Conservation (phyloP, 1,140 invertebrate species). For the Euglossa dilemma region DNA sequence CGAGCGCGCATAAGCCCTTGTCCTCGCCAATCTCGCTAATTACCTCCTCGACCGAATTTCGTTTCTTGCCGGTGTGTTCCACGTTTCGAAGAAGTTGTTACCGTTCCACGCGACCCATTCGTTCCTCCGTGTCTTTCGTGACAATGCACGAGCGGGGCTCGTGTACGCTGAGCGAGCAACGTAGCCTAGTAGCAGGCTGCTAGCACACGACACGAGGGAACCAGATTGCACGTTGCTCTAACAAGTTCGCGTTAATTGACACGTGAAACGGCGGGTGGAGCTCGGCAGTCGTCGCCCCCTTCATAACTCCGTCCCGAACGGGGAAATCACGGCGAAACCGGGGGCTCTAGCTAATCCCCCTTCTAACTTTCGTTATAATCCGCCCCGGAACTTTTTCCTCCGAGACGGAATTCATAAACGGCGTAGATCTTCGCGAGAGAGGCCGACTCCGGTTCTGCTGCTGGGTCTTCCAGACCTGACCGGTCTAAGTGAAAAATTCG, state of each 20-base stretch:
- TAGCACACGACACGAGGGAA: neutral
- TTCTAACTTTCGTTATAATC: conserved; percentile 22
- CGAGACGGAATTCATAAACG: conserved; percentile 9
- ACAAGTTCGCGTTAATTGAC: conserved; percentile 43
- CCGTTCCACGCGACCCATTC: conserved; percentile 11
- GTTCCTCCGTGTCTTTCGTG: neutral
- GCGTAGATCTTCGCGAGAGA: neutral
- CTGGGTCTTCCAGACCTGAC: neutral
- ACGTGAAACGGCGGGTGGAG: neutral
- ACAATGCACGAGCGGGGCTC: neutral
- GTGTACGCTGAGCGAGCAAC: neutral
- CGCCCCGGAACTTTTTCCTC: neutral
- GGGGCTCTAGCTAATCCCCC: conserved; percentile 14
- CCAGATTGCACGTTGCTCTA: conserved; percentile 20
- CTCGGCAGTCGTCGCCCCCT: neutral
- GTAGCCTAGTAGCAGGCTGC: too few relatives aligned
- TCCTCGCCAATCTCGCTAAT: neutral
- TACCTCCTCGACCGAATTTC: conserved; percentile 6
- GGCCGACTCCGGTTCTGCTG: neutral
- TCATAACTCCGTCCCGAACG: neutral
- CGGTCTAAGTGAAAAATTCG: conserved; percentile 34
- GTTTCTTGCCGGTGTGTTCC: neutral
- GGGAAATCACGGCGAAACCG: neutral
- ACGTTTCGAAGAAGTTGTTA: conserved; percentile 23
- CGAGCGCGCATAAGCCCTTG: neutral